A percentile compares a stretch with the other conserved stretches of the same genome.
phyloP scores from a whole-genome alignment of 2,888 invertebrate species.

The Girardia tigrina region DNA sequence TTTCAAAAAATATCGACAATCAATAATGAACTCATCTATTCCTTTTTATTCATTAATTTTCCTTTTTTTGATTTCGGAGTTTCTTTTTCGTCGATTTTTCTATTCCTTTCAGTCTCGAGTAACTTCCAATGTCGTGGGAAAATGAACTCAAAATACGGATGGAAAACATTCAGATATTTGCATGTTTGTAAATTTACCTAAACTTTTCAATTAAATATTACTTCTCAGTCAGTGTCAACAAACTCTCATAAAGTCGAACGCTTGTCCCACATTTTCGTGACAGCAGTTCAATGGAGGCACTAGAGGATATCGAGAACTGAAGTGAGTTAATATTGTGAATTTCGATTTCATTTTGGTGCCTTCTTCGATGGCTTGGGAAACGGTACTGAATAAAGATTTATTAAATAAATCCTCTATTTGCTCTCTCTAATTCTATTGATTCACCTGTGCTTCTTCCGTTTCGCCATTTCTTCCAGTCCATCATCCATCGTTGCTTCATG shows the following conservation, averaged over 20 bases:
- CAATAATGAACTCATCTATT: too few relatives aligned
- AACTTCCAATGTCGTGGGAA: too few relatives aligned
- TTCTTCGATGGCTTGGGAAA: constrained; percentile 52
- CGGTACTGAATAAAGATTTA: constrained; percentile 46
- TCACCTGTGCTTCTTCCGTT: constrained; percentile 61
- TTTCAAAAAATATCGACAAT: too few relatives aligned
- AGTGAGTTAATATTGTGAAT: constrained; percentile 77
- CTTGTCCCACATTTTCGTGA: constrained; percentile 8
- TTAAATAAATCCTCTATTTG: constrained; percentile 24
- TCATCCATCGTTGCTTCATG: constrained; percentile 71
- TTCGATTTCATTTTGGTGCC: constrained; percentile 64
- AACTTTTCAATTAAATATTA: neutral
- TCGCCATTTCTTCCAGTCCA: constrained; percentile 64
- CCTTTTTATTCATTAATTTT: too few relatives aligned
- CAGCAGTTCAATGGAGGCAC: constrained; percentile 62
- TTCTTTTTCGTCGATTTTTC: too few relatives aligned
- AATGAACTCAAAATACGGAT: neutral
- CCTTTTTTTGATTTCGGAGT: too few relatives aligned
- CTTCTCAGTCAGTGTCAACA: neutral
- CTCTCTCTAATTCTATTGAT: constrained; percentile 39
- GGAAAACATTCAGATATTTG: neutral
- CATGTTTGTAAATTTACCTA: neutral
- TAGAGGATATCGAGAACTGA: constrained; percentile 82
- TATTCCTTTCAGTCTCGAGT: too few relatives aligned
- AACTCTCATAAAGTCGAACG: constrained; percentile 29